These are phyloP conservation scores for Oryzias melastigma DNA, from an alignment of 2,113 vertebrate genomes.

Conservation along the genomic window DNA sequence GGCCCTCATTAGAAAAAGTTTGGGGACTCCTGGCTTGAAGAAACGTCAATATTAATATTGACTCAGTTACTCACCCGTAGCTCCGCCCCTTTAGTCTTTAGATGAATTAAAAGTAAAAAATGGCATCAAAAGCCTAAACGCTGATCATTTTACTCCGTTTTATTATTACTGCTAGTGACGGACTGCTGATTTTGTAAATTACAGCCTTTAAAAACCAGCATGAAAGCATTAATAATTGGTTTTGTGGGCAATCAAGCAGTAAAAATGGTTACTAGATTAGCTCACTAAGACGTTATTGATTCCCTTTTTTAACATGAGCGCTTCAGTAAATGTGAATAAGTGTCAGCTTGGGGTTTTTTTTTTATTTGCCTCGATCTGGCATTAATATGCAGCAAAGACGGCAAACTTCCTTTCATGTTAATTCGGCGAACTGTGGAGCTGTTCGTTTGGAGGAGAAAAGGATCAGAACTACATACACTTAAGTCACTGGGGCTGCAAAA, in stretches of 20 bases:
- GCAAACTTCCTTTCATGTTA: neutral
- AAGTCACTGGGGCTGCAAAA: constrained; percentile 5
- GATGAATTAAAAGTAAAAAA: neutral
- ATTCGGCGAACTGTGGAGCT: neutral
- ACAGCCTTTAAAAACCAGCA: constrained; percentile 1
- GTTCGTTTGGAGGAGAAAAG: constrained; percentile 1
- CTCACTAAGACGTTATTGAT: constrained; percentile 3
- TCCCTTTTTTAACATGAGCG: neutral
- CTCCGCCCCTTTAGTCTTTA: neutral
- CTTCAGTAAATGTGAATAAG: neutral
- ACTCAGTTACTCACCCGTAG: too few relatives aligned
- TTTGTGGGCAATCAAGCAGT: neutral
- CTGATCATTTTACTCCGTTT: constrained; percentile 1
- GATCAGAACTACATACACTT: constrained; percentile 1
- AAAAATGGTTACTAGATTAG: neutral
- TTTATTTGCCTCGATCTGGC: neutral
- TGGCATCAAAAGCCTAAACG: constrained; percentile 10
- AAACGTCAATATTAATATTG: too few relatives aligned
- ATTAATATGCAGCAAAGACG: neutral
- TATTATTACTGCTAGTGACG: neutral
- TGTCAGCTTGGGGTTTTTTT: neutral
- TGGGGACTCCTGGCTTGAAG: too few relatives aligned
- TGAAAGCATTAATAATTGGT: constrained; percentile 6
- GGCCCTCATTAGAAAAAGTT: too few relatives aligned
- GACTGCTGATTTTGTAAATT: constrained; percentile 17